Evolutionary conservation across 2,888 invertebrate species (phyloP), one percentile per base, ranked within the genome.

Genomic region (Agrotis segetum): DNA sequence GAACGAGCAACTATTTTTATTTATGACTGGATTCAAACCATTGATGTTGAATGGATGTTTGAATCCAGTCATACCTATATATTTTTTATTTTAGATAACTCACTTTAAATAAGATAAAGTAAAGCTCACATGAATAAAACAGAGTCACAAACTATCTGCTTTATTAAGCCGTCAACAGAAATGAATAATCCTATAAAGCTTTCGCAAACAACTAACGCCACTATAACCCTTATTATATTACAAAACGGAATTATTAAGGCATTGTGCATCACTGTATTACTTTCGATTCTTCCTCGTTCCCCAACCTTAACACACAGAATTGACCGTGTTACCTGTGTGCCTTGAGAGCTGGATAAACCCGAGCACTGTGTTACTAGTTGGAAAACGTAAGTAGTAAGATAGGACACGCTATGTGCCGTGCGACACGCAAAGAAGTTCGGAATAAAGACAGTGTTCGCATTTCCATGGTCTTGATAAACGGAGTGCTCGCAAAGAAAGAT

Each of bases 401-500:
- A 62, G 14, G 64, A 68, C 92, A 92, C 89, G 91, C 89, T 72
- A 92, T 64, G 69, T 93, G 46, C 89, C 93, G 93, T 93, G 93
- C 56, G 52, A 77, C 93, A 93, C 93, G 93, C 92, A 29, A 84
- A 90, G 80, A 71, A 77, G 79, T 81, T 80, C 74, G 77, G 81
- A 89, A 90, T 89, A 89, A 86, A 91, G 90, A 92, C 90, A 87
- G 86, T 82, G 71, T 82, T 83, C 84, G 79, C 79, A 82, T 81
- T 85, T 81, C 74, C 67, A 84, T 81, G 66, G 80, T 82, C 77
- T 86, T 90, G 91, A 91, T 91, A 91, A 90, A 86, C 86, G 84
- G 81, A 81, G 85, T 85, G 84, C 84, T 79, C 87, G 73, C 76
- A 70, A 85, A 85, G 86, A 89, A 89, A 85, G 88, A 87, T 88